Conservation (phyloP, 2,113 vertebrate genomes). For the Mirounga angustirostris region DNA sequence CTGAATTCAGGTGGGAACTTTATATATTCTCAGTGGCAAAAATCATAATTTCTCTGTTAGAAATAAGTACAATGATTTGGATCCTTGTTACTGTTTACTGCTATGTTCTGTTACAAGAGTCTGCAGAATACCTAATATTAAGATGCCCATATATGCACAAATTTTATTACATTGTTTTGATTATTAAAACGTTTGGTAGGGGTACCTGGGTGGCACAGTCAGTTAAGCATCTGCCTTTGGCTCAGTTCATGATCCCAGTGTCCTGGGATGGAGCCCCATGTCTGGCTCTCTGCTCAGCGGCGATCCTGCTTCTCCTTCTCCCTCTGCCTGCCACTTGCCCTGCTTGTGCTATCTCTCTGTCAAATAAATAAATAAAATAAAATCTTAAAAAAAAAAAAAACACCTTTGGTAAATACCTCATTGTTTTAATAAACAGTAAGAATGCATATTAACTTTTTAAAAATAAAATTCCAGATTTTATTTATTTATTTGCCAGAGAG, state of each 20-base stretch:
- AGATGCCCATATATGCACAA: accelerated
- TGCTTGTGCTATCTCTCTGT: too few relatives aligned
- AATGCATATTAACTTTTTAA: not conserved
- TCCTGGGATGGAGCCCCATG: too few relatives aligned
- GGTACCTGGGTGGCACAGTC: too few relatives aligned
- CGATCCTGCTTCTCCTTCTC: too few relatives aligned
- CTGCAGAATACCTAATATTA: not conserved
- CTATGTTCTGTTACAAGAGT: not conserved
- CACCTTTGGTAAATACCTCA: not conserved
- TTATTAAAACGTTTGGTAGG: not conserved
- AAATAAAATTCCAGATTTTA: too few relatives aligned
- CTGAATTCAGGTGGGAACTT: not conserved
- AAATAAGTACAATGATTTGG: not conserved
- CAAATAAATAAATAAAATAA: too few relatives aligned
- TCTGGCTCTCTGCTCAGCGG: too few relatives aligned
- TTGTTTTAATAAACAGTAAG: not conserved
- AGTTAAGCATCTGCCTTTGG: too few relatives aligned
- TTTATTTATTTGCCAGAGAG: too few relatives aligned
- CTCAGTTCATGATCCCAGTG: too few relatives aligned
- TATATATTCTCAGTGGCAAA: not conserved
- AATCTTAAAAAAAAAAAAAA: too few relatives aligned
- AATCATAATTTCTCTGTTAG: not conserved
- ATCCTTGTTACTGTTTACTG: not conserved
- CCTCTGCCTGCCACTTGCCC: too few relatives aligned
- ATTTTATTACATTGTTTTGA: not conserved